Conservation (phyloP, 2,888 invertebrate species). For the Nephrocerus scutellatus region DNA sequence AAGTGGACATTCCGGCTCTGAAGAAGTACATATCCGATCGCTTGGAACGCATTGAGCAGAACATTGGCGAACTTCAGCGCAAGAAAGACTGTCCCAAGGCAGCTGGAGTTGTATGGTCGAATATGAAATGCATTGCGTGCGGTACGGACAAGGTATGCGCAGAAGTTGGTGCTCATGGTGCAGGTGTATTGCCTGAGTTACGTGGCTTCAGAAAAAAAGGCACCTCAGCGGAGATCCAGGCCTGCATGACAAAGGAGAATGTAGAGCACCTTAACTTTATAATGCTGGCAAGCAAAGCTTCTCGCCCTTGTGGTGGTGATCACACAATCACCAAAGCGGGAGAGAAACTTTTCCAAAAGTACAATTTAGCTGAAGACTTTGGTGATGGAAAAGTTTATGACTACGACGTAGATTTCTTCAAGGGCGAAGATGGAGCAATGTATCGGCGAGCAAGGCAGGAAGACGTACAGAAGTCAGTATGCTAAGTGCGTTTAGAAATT, state of each 20-base stretch:
- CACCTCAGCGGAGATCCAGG: not conserved
- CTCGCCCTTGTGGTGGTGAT: slow-evolving; percentile 24
- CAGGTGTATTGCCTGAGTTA: slow-evolving; percentile 23
- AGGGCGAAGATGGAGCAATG: slow-evolving; percentile 20
- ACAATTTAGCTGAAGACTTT: slow-evolving; percentile 32
- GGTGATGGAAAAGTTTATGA: slow-evolving; percentile 16
- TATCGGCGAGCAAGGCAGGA: slow-evolving; percentile 6
- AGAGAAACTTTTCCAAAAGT: slow-evolving; percentile 29
- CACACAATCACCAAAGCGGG: slow-evolving; percentile 23
- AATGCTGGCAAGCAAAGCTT: no score
- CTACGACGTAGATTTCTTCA: slow-evolving; percentile 6
- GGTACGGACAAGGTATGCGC: slow-evolving; percentile 32
- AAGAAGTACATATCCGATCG: slow-evolving; percentile 37
- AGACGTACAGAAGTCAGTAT: not conserved
- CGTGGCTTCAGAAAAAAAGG: no score
- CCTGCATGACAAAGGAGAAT: not conserved
- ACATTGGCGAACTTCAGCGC: slow-evolving; percentile 24
- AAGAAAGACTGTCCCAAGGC: slow-evolving; percentile 35
- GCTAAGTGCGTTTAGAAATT: no score
- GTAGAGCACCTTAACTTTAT: no score
- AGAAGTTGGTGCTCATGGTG: slow-evolving; percentile 24
- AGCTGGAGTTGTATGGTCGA: slow-evolving; percentile 33
- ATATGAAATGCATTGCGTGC: slow-evolving; percentile 37
- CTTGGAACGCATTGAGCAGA: slow-evolving; percentile 27
- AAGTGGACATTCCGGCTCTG: slow-evolving; percentile 39